Base-by-base conservation (phyloP, 2,888 invertebrate species). In the Deilephila elpenor region DNA sequence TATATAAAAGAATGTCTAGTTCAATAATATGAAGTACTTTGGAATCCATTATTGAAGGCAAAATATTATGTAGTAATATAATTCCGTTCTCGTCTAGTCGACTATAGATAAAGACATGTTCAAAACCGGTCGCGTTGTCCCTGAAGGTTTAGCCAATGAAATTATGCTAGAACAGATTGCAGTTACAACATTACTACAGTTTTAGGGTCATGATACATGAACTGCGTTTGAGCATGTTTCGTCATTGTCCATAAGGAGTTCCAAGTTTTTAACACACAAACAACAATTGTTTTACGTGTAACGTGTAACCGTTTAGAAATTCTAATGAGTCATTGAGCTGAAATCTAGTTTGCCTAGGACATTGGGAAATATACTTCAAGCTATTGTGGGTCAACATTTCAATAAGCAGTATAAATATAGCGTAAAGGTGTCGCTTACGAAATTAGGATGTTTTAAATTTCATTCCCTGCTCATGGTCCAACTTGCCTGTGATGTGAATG, bases 71-170 rank as follows among this genome's bases (percentile, higher is more conserved):
- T 67, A 59, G 64, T 67, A 7, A 59, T 72, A 72, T 74, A 59
- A 70, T 59, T 74, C 59, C 72, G 59, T 53, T 74, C 70, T 60
- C 53, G 70, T 74, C 70, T 73, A 56, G 72, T 62, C 62, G 14
- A 71, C 64, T 74, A 62, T 71, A 71, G 32, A 70, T 73, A 56
- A 70, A 37, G 70, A 37, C 19, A n/a, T 61, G 29, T 70, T 25
- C 44, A 71, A 75, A 72, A 74, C 74, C 71, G 60, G 74, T 73
- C 75, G 72, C 37, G 78, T 76, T 74, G 77, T 75, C 78, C 77
- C 78, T 78, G 78, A 75, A 78, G 70, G 72, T 73, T 75, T 72
- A 74, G 73, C 74, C 77, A 76, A 78, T 75, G 71, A 70, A 70
- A 74, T 74, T 73, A 62, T 74, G 71, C 75, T 73, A 75, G 61